These are phyloP conservation scores for Tragulus kanchil DNA, from an alignment of 2,113 vertebrate species.

Conservation along the genomic window DNA sequence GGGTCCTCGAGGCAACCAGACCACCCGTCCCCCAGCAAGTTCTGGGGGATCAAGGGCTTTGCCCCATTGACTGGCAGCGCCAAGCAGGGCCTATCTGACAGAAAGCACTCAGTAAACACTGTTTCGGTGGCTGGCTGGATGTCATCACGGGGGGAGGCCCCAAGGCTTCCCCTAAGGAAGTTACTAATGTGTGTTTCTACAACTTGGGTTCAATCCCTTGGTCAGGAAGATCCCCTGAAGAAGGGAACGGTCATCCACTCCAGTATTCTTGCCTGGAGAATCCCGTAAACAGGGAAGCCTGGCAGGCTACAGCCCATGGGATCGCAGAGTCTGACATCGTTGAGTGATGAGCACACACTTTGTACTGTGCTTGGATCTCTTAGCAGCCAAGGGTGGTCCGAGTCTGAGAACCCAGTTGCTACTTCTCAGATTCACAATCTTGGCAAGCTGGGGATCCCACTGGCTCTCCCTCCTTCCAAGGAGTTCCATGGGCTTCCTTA, in stretches of 20 bases:
- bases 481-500: neutral
- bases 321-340: neutral
- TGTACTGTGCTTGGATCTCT: accelerated
- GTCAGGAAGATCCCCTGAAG: neutral
- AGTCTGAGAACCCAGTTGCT: neutral
- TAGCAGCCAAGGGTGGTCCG: neutral
- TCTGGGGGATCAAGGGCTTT: neutral
- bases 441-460: accelerated
- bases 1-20: neutral
- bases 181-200: neutral
- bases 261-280: neutral
- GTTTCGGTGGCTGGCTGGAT: neutral
- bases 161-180: neutral
- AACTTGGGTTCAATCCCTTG: neutral
- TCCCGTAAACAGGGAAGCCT: neutral
- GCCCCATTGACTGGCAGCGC: neutral
- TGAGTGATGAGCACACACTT: neutral
- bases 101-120: neutral
- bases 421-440: neutral
- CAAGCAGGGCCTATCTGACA: neutral
- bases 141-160: neutral
- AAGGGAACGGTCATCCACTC: neutral
- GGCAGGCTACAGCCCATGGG: neutral
- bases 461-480: accelerated
- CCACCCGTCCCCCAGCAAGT: neutral